These are phyloP conservation scores for Monochamus alternatus DNA, from an alignment of 2,888 invertebrate species.

Conservation along the genomic window DNA sequence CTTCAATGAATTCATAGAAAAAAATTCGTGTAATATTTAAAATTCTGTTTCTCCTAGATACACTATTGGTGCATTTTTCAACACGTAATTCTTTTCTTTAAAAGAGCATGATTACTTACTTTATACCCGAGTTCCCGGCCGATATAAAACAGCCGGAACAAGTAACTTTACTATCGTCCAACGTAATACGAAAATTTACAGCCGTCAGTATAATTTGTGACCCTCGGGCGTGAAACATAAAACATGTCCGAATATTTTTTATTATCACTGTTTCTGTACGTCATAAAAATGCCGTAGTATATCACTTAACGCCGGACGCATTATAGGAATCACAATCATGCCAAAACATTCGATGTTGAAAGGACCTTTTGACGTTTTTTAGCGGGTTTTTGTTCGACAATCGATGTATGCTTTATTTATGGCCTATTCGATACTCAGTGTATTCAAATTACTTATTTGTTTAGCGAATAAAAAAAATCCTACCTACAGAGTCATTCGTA, in stretches of 20 bases:
- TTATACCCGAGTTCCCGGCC: background rate
- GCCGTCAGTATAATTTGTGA: slow-evolving; percentile 39
- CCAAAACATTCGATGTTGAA: slow-evolving; percentile 21
- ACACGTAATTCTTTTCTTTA: background rate
- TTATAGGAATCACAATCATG: slow-evolving; percentile 37
- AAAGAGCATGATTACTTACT: background rate
- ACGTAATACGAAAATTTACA: slow-evolving; percentile 41
- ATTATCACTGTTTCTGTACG: slow-evolving; percentile 33
- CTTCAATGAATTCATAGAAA: no score
- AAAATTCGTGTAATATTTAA: no score
- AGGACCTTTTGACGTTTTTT: slow-evolving; percentile 6
- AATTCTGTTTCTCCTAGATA: no score
- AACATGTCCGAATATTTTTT: slow-evolving; percentile 39
- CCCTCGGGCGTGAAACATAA: slow-evolving; percentile 40
- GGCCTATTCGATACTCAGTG: background rate
- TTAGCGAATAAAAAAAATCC: no score
- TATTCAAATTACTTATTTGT: background rate
- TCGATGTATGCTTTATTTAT: background rate
- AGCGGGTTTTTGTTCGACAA: slow-evolving; percentile 10
- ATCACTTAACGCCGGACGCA: slow-evolving; percentile 34
- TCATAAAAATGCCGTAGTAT: slow-evolving; percentile 35
- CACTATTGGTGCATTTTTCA: no score
- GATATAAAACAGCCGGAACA: slow-evolving; percentile 47
- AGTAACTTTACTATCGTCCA: slow-evolving; percentile 34
- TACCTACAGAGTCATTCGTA: no score